Conservation (phyloP, 2,888 invertebrate species). For the Drosophila engyochracea region DNA sequence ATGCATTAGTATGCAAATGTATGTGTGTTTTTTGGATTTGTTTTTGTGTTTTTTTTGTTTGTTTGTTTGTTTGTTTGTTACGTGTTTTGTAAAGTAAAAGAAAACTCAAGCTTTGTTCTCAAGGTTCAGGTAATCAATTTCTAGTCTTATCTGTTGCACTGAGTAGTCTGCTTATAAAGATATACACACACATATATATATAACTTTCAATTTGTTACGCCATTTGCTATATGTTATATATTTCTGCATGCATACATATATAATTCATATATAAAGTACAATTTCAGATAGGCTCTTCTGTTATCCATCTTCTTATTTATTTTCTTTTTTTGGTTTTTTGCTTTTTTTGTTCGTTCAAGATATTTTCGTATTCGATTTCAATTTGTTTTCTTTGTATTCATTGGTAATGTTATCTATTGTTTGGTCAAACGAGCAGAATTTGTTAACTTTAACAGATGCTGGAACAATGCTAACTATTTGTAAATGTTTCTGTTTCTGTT, state of each 20-base stretch:
- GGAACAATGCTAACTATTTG: constrained; percentile 39
- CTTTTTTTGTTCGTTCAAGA: neutral
- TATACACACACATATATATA: constrained; percentile 30
- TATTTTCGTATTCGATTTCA: constrained; percentile 6
- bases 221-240: constrained; percentile 14
- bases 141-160: constrained; percentile 80
- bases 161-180: constrained; percentile 74
- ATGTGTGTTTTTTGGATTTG: constrained; percentile 9
- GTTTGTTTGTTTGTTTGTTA: constrained; percentile 28
- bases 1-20: constrained; percentile 17
- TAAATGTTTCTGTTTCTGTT: constrained; percentile 17
- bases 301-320: neutral
- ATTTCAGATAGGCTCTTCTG: constrained; percentile 52
- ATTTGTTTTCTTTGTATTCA: neutral
- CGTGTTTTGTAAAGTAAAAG: constrained; percentile 63
- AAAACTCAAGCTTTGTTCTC: constrained; percentile 78
- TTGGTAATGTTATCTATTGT: constrained; percentile 20
- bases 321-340: neutral
- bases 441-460: constrained; percentile 49
- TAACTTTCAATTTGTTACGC: constrained; percentile 34
- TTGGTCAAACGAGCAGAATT: constrained; percentile 52
- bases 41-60: neutral
- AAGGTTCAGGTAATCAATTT: constrained; percentile 80
- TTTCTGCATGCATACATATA: constrained; percentile 17
- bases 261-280: constrained; percentile 51